Base-by-base conservation (phyloP, 2,888 invertebrate genomes). In the Synergus japonicus region DNA sequence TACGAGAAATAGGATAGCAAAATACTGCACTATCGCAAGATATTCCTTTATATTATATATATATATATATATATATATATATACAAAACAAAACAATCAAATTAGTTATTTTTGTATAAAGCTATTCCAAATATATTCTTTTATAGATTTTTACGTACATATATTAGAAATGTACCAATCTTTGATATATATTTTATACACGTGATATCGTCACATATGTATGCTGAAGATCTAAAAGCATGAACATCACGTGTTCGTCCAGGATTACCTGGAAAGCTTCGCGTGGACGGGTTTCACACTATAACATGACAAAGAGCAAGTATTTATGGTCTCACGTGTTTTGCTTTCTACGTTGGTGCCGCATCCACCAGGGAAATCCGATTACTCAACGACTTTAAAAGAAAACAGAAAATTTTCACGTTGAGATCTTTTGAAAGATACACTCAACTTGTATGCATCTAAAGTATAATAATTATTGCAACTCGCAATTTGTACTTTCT, bases 291-390 rank as follows among this genome's bases (percentile, higher is more conserved):
- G 54, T 49, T 73, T 37, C 49, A 37, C 54, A 37, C 54, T 22
- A 22, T 49, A 54, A 73, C 73, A 73, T 73, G 73, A 73, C 73
- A 73, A 73, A 73, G 73, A 73, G 49, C 73, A 73, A 73, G 73
- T 73, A 73, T 73, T 73, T 73, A 73, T 73, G 49, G 73, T 49
- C 37, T 54, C 37, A 73, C 60, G 49, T 37, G 73, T 73, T 46
- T 73, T 73, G 18, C 67, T 44, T 54, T 54, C 46, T 54, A 12
- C 46, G 46, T 49, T 73, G 37, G 49, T 54, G 37, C 4, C 22
- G 22, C 29, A 49, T 37, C 10, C 73, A 37, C 49, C 2, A 49
- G 15, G 29, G 49, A 69, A 67, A 69, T 69, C 49, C 69, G 69
- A 69, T 69, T 73, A 73, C 54, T 73, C 29, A 54, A 54, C 10